A percentile compares a stretch with the other conserved stretches of the same genome.
phyloP scores from a whole-genome alignment of 37 sponge, comb jelly and placozoan species.

The Haliclona indistincta region DNA sequence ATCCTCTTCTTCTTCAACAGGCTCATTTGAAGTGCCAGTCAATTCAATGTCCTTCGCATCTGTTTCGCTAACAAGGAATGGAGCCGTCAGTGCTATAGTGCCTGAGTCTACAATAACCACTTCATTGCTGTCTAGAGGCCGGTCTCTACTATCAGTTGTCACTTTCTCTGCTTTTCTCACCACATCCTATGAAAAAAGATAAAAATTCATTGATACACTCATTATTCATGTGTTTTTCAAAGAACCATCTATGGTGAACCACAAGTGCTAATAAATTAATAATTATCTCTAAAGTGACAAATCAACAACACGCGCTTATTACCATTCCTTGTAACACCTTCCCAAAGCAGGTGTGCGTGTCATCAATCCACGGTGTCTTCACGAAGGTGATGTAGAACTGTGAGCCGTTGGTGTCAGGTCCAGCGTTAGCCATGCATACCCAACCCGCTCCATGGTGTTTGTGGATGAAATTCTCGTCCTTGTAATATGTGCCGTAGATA shows the following conservation, averaged over 20 bases:
- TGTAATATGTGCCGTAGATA: constrained; percentile 63
- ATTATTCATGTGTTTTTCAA: background rate
- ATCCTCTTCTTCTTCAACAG: too few species aligned
- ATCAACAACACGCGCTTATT: background rate
- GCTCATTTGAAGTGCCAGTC: too few species aligned
- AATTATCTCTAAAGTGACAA: background rate
- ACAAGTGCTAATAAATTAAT: background rate
- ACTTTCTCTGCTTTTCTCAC: constrained; percentile 51
- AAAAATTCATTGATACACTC: background rate
- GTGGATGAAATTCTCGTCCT: constrained; percentile 82
- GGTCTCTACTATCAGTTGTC: constrained; percentile 48
- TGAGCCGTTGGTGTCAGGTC: constrained; percentile 83
- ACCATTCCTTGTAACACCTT: constrained; percentile 84
- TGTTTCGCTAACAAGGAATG: constrained; percentile 56
- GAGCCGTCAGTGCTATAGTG: constrained; percentile 20
- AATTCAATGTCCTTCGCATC: constrained; percentile 22
- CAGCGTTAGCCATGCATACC: constrained; percentile 90
- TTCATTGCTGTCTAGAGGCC: constrained; percentile 66
- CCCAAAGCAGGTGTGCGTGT: constrained; percentile 79
- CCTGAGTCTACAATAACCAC: constrained; percentile 61
- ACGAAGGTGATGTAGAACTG: constrained; percentile 85
- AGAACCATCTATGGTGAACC: background rate
- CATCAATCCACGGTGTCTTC: constrained; percentile 76
- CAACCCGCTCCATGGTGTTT: constrained; percentile 79
- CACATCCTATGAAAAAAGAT: constrained; percentile 26